phyloP scores from a whole-genome alignment of 1,140 invertebrate genomes.

The Zaprionus tsacasi region DNA sequence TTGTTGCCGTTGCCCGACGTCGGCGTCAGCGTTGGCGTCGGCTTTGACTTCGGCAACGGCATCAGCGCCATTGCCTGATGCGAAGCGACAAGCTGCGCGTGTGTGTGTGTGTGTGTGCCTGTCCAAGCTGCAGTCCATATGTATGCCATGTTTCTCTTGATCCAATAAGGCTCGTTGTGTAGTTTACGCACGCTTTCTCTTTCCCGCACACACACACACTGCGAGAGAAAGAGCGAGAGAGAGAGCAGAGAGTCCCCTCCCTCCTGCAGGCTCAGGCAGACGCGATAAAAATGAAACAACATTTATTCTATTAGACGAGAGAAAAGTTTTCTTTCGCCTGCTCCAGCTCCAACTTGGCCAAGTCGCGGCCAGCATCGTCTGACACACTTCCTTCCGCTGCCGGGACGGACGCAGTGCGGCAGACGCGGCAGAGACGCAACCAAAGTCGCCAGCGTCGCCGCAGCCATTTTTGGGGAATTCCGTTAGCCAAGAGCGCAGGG shows the following conservation, averaged over 20 bases:
- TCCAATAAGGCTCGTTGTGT: constrained; percentile 57
- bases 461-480: constrained; percentile 7
- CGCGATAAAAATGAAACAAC: constrained; percentile 46
- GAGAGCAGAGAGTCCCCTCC: no score
- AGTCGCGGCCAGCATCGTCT: constrained; percentile 38
- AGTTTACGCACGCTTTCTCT: constrained; percentile 17
- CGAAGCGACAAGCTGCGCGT: constrained; percentile 26
- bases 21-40: background rate
- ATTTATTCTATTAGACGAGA: constrained; percentile 53
- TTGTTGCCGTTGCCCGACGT: constrained; percentile 34
- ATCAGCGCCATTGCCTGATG: constrained; percentile 25
- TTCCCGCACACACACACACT: constrained; percentile 18
- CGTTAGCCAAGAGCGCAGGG: background rate
- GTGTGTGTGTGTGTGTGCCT: constrained; percentile 9
- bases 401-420: background rate
- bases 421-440: background rate
- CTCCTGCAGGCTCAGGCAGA: background rate
- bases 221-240: no score
- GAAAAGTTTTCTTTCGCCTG: constrained; percentile 32
- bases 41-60: no score
- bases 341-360: constrained; percentile 12
- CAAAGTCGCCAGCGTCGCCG: background rate
- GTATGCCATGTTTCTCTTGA: constrained; percentile 56
- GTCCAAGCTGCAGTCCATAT: constrained; percentile 29
- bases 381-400: constrained; percentile 55